These are phyloP conservation scores for Cheilosia urbana DNA, from an alignment of 2,888 invertebrate species.

Conservation along the genomic window DNA sequence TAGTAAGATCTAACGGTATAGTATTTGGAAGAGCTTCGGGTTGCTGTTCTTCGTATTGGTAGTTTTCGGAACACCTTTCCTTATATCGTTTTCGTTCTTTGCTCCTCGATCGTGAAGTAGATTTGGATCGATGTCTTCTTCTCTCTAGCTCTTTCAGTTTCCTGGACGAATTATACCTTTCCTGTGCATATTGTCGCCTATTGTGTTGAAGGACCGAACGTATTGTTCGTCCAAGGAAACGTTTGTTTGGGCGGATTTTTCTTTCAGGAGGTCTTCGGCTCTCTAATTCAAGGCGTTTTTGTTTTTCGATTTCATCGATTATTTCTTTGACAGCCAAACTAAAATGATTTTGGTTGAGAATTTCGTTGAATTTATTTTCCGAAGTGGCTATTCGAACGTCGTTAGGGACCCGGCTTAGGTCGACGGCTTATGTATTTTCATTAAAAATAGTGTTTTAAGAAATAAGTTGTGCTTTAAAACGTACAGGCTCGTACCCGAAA, in stretches of 20 bases:
- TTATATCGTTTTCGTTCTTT: slow-evolving; percentile 23
- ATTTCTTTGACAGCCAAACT: slow-evolving; percentile 66
- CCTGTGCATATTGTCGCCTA: slow-evolving; percentile 77
- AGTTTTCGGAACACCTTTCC: not conserved
- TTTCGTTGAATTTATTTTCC: no score
- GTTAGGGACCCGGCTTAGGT: no score
- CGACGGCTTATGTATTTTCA: no score
- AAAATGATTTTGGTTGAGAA: not conserved
- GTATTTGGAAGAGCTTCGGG: not conserved
- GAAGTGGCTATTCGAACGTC: no score
- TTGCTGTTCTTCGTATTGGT: not conserved
- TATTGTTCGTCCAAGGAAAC: slow-evolving; percentile 80
- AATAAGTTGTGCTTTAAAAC: no score
- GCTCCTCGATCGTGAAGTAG: slow-evolving; percentile 67
- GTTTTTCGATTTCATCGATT: slow-evolving; percentile 54
- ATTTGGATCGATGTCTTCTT: slow-evolving; percentile 63
- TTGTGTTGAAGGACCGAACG: slow-evolving; percentile 79
- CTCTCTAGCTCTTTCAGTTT: slow-evolving; percentile 80
- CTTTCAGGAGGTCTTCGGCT: slow-evolving; percentile 10
- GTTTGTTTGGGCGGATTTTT: slow-evolving; percentile 78
- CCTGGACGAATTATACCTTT: slow-evolving; percentile 77
- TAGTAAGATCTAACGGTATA: slow-evolving; percentile 14
- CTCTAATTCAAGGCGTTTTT: slow-evolving; percentile 18
- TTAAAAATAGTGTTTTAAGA: no score
- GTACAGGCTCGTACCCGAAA: no score